These are phyloP conservation scores for Alexandromys fortis DNA, from an alignment of 2,113 vertebrate species.

Conservation along the genomic window DNA sequence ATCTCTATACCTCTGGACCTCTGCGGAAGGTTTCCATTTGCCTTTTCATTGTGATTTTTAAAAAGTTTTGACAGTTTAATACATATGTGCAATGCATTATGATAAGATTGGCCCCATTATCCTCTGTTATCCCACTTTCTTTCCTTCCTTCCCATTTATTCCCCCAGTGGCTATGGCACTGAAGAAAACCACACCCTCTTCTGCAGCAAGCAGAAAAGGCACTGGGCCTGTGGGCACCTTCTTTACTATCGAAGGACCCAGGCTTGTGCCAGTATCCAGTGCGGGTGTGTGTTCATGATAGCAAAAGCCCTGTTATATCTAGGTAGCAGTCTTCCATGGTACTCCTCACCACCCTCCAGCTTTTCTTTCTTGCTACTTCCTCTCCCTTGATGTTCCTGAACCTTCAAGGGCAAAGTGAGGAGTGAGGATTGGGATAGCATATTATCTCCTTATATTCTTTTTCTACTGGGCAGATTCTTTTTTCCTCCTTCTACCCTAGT, in stretches of 20 bases:
- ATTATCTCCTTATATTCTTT: neutral
- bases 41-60: neutral
- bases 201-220: neutral
- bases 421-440: neutral
- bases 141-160: neutral
- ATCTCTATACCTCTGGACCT: neutral
- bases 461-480: neutral
- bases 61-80: neutral
- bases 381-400: neutral
- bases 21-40: conserved; percentile 5
- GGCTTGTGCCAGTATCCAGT: neutral
- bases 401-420: neutral
- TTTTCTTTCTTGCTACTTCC: neutral
- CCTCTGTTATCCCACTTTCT: neutral
- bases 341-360: neutral
- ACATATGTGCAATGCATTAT: neutral
- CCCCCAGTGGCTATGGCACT: neutral
- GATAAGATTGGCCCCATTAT: too few species aligned
- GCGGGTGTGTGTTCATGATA: neutral
- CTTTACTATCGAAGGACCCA: too few species aligned
- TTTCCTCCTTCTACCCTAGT: too few species aligned
- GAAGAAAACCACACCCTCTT: too few species aligned
- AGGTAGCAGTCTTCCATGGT: neutral
- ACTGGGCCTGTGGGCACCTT: neutral
- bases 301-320: neutral